These are phyloP conservation scores for Aleiodes alternator DNA, from an alignment of 2,888 invertebrate species.

Conservation along the genomic window DNA sequence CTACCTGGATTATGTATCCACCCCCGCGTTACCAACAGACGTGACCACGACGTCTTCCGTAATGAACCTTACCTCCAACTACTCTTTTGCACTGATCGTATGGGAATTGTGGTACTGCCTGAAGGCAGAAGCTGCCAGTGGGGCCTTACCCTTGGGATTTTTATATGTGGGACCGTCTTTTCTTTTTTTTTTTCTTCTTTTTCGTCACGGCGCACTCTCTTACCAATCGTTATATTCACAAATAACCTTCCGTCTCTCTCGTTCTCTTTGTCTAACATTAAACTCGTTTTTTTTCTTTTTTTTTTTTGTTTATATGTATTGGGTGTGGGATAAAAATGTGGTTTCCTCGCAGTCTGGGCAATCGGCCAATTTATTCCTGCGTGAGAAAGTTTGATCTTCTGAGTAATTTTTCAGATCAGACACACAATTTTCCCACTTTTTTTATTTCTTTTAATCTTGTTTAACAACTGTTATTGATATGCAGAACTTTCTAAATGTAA, in stretches of 20 bases:
- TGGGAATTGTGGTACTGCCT: conserved; percentile 47
- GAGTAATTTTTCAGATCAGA: neutral
- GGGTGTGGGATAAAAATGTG: conserved; percentile 51
- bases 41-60: conserved; percentile 66
- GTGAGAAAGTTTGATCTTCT: conserved; percentile 45
- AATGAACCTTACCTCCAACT: conserved; percentile 63
- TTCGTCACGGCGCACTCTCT: conserved; percentile 51
- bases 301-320: conserved; percentile 29
- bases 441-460: conserved; percentile 22
- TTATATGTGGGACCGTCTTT: conserved; percentile 33
- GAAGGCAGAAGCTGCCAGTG: conserved; percentile 47
- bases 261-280: neutral
- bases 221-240: conserved; percentile 5
- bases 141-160: conserved; percentile 38
- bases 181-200: conserved; percentile 39
- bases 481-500: conserved; percentile 8
- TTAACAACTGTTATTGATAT: conserved; percentile 20
- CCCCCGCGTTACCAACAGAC: conserved; percentile 64
- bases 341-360: conserved; percentile 33
- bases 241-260: conserved; percentile 7
- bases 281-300: conserved; percentile 16
- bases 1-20: conserved; percentile 48
- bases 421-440: conserved; percentile 21
- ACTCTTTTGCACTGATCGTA: conserved; percentile 31
- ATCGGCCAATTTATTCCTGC: conserved; percentile 49